Base-by-base conservation (phyloP, 2,797 vertebrate species). In the Eulemur mongoz region DNA sequence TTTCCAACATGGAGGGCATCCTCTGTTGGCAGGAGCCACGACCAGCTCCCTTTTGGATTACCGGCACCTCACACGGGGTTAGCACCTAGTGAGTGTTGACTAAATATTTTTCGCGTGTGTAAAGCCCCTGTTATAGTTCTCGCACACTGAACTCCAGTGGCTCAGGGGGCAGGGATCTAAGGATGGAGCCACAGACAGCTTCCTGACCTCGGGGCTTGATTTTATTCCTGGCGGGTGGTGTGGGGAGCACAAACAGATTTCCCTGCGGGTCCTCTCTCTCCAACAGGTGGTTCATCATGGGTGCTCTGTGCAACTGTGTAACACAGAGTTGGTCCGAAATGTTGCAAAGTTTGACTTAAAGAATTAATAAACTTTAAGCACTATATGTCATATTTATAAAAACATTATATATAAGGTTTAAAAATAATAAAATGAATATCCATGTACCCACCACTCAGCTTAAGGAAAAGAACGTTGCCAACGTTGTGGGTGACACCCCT, bases 311-410 rank as follows among this genome's bases (percentile, higher is more conserved):
- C 35, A 63, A 2, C 40, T 59, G 79, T 13, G 7, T 6, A 17
- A 40, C 43, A 23, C 57, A 25, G 45, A 59, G 22, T 25, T 30
- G 63, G 23, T 10, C n/a, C 10, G 30, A 80, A 54, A 89, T 0
- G 22, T 25, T 30, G 57, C n/a, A n/a, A 80, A 92, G 25, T 89
- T 61, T 75, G 81, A 85, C 59, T 75, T 76, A 92, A 86, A 93
- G 91, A 82, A 30, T 38, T 25, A 52, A 65, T 79, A 32, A 11
- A 59, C 76, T 87, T 72, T 57, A 81, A 83, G 50, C 8, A 82
- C 67, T 50, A 22, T 57, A 72, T 43, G 84, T 79, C 23, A 38
- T 38, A 59, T 40, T 48, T 79, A 52, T 32, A 78, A 65, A 67
- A 93, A n/a, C n/a, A 27, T 85, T 54, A n/a, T 3, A 63, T 32